Conservation (phyloP, 2,888 invertebrate species). For the Alsophila aescularia region DNA sequence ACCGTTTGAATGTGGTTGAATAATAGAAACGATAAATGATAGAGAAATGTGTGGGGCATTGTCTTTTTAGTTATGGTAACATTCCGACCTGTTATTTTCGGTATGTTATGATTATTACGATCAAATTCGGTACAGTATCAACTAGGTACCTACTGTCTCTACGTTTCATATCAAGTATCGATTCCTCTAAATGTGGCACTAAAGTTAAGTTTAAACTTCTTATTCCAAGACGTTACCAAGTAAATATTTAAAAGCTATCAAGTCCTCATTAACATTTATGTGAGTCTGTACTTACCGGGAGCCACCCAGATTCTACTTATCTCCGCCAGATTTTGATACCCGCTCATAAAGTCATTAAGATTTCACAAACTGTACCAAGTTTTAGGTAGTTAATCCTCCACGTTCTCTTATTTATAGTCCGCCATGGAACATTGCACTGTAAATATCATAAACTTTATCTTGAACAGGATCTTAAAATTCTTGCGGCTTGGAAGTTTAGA, state of each 20-base stretch:
- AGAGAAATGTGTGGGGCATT: constrained; percentile 8
- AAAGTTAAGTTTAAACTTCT: too few species aligned
- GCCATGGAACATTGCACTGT: constrained; percentile 15
- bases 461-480: constrained; percentile 19
- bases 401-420: constrained; percentile 23
- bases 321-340: constrained; percentile 12
- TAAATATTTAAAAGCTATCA: not conserved
- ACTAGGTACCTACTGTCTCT: too few species aligned
- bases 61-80: too few species aligned
- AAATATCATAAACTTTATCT: constrained; percentile 26
- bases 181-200: too few species aligned
- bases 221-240: not conserved
- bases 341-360: constrained; percentile 24
- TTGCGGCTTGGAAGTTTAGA: constrained; percentile 9
- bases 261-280: not conserved
- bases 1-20: constrained; percentile 14
- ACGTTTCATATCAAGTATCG: too few species aligned
- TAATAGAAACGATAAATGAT: constrained; percentile 10
- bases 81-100: not conserved
- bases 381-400: constrained; percentile 22
- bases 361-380: constrained; percentile 22
- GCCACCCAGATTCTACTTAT: constrained; percentile 5
- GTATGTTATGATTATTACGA: not conserved
- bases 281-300: not conserved
- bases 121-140: too few species aligned